Evolutionary conservation across 1,140 invertebrate species (phyloP).

Genomic region (Lucilia cuprina): DNA sequence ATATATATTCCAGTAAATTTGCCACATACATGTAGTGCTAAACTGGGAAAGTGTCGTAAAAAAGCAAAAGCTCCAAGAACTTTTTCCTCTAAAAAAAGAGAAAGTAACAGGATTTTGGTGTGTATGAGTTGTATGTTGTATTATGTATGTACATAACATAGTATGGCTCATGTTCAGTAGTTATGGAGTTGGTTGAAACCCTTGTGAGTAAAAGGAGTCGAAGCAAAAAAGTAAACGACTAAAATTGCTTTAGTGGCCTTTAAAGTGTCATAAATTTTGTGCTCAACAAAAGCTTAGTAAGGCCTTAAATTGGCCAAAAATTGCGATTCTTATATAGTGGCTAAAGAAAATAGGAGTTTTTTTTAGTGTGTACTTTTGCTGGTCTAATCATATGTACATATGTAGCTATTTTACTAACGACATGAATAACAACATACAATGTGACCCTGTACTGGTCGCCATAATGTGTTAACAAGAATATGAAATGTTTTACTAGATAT

Average conservation of each 20-base stretch:
- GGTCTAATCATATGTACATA: background rate
- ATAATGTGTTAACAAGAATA: slow-evolving; percentile 27
- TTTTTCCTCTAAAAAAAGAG: background rate
- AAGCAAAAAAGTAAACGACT: background rate
- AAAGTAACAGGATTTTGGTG: slow-evolving; percentile 2
- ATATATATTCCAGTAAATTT: background rate
- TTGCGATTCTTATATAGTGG: background rate
- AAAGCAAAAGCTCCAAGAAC: background rate
- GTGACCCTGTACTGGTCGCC: background rate
- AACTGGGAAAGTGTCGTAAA: background rate
- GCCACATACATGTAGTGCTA: background rate
- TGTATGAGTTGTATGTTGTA: background rate
- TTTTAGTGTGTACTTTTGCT: background rate
- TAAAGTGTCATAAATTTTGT: slow-evolving; percentile 40
- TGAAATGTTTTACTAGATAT: slow-evolving; percentile 22
- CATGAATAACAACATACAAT: background rate
- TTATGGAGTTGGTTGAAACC: background rate
- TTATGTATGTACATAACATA: background rate
- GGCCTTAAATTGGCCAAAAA: slow-evolving; percentile 31
- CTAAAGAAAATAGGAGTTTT: background rate
- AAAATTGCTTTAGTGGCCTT: slow-evolving; percentile 38
- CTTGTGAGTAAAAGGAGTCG: background rate
- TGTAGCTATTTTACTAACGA: background rate
- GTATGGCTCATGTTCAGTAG: background rate
- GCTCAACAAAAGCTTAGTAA: slow-evolving; percentile 26